Base-by-base conservation (phyloP, 2,888 invertebrate genomes). In the Thysanoteuthis rhombus region DNA sequence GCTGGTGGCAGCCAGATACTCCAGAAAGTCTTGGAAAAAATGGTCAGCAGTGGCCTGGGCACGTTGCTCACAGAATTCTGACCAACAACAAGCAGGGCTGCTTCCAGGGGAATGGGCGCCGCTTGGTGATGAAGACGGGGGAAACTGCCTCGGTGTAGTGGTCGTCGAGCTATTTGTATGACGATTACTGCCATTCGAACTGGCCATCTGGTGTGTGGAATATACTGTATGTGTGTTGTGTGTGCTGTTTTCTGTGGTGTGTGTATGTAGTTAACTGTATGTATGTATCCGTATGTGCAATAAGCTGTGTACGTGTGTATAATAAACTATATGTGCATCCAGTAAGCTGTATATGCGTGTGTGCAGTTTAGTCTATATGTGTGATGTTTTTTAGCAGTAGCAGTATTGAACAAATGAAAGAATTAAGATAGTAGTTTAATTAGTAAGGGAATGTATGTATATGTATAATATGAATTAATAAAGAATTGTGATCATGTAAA, bases 21-120 rank as follows among this genome's bases (percentile, higher is more conserved):
- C 98, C 95, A 98, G 98, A 97, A 98, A 98, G 96, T 98, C 98
- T 97, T 98, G 98, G 96, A 98, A 98, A 97, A 99, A 99, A 97
- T 98, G 98, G 96, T 98, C 98, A 94, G 98, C 98, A 94, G 98
- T 98, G 96, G 98, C 98, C 94, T 98, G 98, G 97, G 99, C 98
- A 97, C 98, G 98, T 94, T 96, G 96, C 93, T 97, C 97, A 94
- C 97, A 97, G 94, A 97, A 97, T 90, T 96, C 96, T 19, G 47
- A 47, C 92, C 92, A 92, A 52, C 92, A 45, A 91, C 94, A 40
- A 94, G 94, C 94, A 94, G 75, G 93, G 93, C 40, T 42, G 75
- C n/a, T 40, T 22, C 93, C 42, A 28, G 39, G 45, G 38, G 47
- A 40, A 16, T 38, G 42, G 45, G 38, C 52, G 28, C 40, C 47